phyloP scores from a whole-genome alignment of 2,888 invertebrate species.

The Standfussiana lucernea region DNA sequence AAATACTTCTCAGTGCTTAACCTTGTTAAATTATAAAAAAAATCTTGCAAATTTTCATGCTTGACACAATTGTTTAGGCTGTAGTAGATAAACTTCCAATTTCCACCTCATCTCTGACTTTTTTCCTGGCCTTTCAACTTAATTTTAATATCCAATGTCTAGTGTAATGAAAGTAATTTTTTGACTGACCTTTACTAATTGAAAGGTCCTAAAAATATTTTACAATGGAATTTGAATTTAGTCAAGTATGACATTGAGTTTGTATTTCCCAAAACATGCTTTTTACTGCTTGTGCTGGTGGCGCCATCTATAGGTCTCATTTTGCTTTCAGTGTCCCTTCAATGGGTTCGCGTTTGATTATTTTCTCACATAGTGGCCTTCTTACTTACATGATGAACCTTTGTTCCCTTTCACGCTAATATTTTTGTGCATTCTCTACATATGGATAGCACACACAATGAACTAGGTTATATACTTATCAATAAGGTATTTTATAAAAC shows the following conservation, averaged over 20 bases:
- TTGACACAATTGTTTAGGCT: neutral
- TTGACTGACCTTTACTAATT: neutral
- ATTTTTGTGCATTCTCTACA: neutral
- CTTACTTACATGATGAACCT: no score
- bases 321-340: neutral
- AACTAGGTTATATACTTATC: neutral
- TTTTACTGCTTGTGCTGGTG: slow-evolving; percentile 3
- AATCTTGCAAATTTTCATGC: neutral
- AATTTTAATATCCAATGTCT: neutral
- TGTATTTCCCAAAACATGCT: neutral
- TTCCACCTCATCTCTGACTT: no score
- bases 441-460: neutral
- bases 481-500: slow-evolving; percentile 14
- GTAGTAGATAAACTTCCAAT: neutral
- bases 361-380: neutral
- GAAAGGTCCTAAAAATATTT: neutral
- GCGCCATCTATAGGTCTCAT: neutral
- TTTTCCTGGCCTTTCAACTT: neutral
- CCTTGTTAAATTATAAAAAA: neutral
- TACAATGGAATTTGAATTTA: neutral
- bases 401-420: neutral
- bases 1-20: neutral
- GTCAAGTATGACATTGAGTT: neutral
- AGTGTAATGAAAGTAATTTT: neutral
- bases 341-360: neutral